Evolutionary conservation across 2,113 vertebrate species (phyloP), one percentile per base, ranked within the genome.

Genomic region (Odobenus rosmarus): DNA sequence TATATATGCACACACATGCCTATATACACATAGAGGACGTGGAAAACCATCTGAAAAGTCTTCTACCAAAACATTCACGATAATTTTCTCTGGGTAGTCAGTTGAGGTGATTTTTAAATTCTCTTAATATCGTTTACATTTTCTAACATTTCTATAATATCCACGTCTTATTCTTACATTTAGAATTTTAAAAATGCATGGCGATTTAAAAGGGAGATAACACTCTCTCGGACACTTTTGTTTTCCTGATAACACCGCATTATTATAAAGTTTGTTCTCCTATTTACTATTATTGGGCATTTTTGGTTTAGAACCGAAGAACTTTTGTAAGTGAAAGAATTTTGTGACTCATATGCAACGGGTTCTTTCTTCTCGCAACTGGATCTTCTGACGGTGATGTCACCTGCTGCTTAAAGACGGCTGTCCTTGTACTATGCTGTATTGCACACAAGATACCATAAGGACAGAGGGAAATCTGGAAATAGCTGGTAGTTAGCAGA

Each of bases 301-400:
- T 88, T 88, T 57, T 76, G 21, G 21, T 80, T 95, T 90, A 83
- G 64, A 95, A 92, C n/a, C 16, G 84, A 86, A 49, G 86, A 64
- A n/a, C 28, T 80, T 51, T 76, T 33, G 2, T 89, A 86, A 82
- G 19, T 64, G 36, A 89, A 89, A 91, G 21, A 82, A 51, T 83
- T 94, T 67, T 74, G 42, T 84, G 71, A 93, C 33, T 83, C 33
- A 53, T 59, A 36, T 67, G 23, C 4, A 59, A 36, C 19, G 26
- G 31, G 5, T 84, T 93, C 51, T 61, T 84, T 86, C n/a, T 91
- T 91, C 23, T 59, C 53, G 88, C 36, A 82, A 39, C 23, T 55
- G 64, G 18, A 36, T 83, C n/a, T 23, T 90, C 12, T 64, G 53
- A 84, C 31, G 33, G 14, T 46, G 57, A 7, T 64, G 2, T 21